These are phyloP conservation scores for Sebastes miniatus DNA, from an alignment of 2,797 vertebrate genomes.

Conservation along the genomic window DNA sequence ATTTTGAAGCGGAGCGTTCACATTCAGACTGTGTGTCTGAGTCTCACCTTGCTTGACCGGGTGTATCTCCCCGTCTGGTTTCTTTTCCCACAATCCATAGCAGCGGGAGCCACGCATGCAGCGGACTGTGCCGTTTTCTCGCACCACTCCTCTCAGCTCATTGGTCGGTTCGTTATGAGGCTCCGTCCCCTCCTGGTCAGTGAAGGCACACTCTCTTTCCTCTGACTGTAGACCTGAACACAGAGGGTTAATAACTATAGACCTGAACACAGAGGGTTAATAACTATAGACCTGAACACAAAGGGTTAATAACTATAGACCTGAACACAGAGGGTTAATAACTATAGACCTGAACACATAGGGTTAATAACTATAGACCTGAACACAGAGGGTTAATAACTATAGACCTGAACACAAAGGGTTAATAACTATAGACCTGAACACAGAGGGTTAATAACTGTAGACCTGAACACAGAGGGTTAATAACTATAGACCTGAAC, in stretches of 20 bases:
- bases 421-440: conserved; percentile 69
- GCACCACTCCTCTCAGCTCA: conserved; percentile 70
- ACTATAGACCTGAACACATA: not conserved
- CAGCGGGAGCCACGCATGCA: conserved; percentile 90
- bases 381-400: not conserved
- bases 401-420: no score
- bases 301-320: conserved; percentile 51
- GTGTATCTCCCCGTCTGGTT: conserved; percentile 87
- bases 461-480: no score
- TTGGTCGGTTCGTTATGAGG: conserved; percentile 69
- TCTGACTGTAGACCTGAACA: conserved; percentile 65
- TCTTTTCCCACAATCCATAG: conserved; percentile 95
- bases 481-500: conserved; percentile 67
- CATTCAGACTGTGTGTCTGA: not conserved
- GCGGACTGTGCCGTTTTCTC: conserved; percentile 89
- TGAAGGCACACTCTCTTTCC: conserved; percentile 87
- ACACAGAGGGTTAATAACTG: not conserved
- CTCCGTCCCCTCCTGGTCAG: conserved; percentile 83
- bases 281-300: conserved; percentile 64
- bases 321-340: conserved; percentile 21
- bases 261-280: not conserved
- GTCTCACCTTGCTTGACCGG: conserved; percentile 90
- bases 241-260: not conserved
- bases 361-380: conserved; percentile 73
- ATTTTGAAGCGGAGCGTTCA: not conserved